Evolutionary conservation across 2,113 vertebrate genomes (phyloP).

Genomic region (Ancistrus triradiatus): DNA sequence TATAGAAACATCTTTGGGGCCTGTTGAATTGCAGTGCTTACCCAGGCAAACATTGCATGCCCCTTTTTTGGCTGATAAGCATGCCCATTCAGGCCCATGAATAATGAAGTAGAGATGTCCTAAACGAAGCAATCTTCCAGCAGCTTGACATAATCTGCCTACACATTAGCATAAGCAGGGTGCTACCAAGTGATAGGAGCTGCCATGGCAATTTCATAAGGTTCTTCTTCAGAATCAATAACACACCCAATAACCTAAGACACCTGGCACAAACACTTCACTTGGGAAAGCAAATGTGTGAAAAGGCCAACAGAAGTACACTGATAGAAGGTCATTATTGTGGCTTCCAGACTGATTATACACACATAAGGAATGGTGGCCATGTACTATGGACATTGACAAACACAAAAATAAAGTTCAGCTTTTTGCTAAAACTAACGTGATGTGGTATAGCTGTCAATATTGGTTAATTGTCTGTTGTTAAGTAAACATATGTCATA

Average conservation of each 20-base stretch:
- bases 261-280: slow-evolving; percentile 5
- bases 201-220: not conserved
- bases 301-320: not conserved
- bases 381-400: no score
- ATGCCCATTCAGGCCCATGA: not conserved
- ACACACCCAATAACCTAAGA: slow-evolving; percentile 6
- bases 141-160: slow-evolving; percentile 5
- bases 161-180: slow-evolving; percentile 1
- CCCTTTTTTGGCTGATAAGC: slow-evolving; percentile 10
- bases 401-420: no score
- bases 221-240: slow-evolving; percentile 23
- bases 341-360: no score
- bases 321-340: slow-evolving; percentile 2
- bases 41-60: not conserved
- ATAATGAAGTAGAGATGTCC: slow-evolving; percentile 9
- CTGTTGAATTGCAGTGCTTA: not conserved
- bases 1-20: not conserved
- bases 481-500: no score
- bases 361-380: no score
- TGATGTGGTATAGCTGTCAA: no score
- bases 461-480: no score
- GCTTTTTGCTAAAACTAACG: no score
- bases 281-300: slow-evolving; percentile 1
- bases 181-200: not conserved
- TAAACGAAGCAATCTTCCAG: slow-evolving; percentile 4